Evolutionary conservation across 37 sponge, comb jelly and placozoan species (phyloP), one percentile per base, ranked within the genome.

Genomic region (Aphrocallistes beatrix): DNA sequence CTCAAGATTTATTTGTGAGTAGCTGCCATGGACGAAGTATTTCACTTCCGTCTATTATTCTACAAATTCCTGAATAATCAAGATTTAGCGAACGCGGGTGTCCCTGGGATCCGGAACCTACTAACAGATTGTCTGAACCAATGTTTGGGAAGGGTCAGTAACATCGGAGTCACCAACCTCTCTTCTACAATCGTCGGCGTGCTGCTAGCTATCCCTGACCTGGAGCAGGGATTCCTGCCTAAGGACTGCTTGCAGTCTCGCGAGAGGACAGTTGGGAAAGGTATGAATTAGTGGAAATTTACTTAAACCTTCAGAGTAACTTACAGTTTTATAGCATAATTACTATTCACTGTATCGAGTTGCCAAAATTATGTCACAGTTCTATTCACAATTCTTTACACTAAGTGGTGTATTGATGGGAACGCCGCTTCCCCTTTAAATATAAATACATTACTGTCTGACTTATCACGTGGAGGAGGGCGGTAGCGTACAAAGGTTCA

Each of bases 21-120:
- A 60, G 75, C 75, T 60, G n/a, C 45, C 6, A 60, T 60, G 75
- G 75, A 60, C 34, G 75, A 60, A 60, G 75, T 60, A 8, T 60
- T 60, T 28, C 75, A 60, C 75, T 60, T 60, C n/a, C 75, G 75
- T 25, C 75, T 60, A 19, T 25, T 60, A 19, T 60, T 60, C 17
- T 60, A 60, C 75, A 60, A 13, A 30, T 60, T 60, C n/a, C 75
- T 60, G 28, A 60, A 60, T 30, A 60, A 30, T 13, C 75, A 60
- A 13, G 75, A 60, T 30, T 28, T 60, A 60, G 75, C 75, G 1
- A 60, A 60, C n/a, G 75, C 75, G 17, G 75, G 75, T 25, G 75
- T 60, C 28, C 75, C 75, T 60, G 75, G 34, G 6, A 60, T 60
- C 25, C 10, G 75, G 34, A 21, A 25, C 28, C n/a, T 60, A 30